Evolutionary conservation across 2,797 vertebrate species (phyloP).

Genomic region (Phrynocephalus forsythii): DNA sequence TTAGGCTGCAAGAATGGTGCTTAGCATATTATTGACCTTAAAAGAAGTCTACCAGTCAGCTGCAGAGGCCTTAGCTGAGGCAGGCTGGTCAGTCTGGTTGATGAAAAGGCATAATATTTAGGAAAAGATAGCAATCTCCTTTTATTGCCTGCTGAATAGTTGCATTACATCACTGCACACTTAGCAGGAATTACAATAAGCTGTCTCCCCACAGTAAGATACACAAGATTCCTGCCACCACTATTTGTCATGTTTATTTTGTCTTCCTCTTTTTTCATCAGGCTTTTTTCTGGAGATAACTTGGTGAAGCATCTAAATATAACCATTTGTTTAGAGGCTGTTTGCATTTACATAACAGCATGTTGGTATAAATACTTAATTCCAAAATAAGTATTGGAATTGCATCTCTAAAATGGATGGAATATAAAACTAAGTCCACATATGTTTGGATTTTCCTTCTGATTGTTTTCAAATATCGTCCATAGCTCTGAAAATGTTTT

Average conservation of each 20-base stretch:
- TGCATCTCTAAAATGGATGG: constrained; percentile 28
- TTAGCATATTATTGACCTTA: background rate
- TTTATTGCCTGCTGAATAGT: background rate
- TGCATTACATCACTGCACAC: background rate
- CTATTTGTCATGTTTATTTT: constrained; percentile 3
- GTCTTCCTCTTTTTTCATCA: background rate
- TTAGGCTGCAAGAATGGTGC: background rate
- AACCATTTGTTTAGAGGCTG: constrained; percentile 33
- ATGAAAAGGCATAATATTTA: background rate
- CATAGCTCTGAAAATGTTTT: constrained; percentile 70
- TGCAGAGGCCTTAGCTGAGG: background rate
- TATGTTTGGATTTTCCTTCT: constrained; percentile 60
- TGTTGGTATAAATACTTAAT: constrained; percentile 58
- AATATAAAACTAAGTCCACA: constrained; percentile 62
- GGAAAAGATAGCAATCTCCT: background rate
- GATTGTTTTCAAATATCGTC: constrained; percentile 65
- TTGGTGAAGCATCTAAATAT: constrained; percentile 40
- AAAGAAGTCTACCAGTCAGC: background rate
- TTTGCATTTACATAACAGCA: constrained; percentile 46
- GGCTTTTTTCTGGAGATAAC: constrained; percentile 48
- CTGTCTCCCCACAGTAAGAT: background rate
- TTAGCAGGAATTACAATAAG: background rate
- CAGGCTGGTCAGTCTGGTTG: background rate
- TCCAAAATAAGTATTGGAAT: constrained; percentile 27
- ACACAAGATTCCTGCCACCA: background rate